A percentile compares a stretch with the other conserved stretches of the same genome.
Evolutionary conservation across 1,140 invertebrate species (phyloP).

Genomic region (Drusus annulatus): DNA sequence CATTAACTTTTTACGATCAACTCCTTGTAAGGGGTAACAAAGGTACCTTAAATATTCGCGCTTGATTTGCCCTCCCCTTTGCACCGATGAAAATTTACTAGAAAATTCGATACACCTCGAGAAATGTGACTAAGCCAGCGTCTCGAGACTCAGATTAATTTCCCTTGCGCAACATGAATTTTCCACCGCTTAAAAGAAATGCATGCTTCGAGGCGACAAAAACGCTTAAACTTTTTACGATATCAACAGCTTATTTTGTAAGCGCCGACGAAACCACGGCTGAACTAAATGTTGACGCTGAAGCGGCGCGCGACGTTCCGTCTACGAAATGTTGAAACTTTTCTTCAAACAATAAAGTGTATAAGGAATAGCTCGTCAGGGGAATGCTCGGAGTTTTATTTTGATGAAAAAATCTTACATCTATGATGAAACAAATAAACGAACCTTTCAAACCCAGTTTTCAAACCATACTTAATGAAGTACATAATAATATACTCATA

Average conservation of each 20-base stretch:
- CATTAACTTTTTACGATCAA: conserved; percentile 50
- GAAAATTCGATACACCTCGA: conserved; percentile 53
- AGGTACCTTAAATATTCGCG: conserved; percentile 37
- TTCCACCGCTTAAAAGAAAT: conserved; percentile 56
- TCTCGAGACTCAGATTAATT: conserved; percentile 56
- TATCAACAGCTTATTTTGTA: conserved; percentile 55
- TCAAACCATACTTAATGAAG: too few species aligned
- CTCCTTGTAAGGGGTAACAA: background rate
- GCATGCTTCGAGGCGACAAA: conserved; percentile 34
- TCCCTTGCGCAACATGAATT: conserved; percentile 58
- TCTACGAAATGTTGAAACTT: conserved; percentile 15
- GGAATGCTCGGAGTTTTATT: conserved; percentile 17
- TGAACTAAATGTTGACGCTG: conserved; percentile 34
- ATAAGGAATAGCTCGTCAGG: conserved; percentile 9
- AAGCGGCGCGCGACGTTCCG: background rate
- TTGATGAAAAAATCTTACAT: background rate
- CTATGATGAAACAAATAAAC: background rate
- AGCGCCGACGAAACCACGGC: conserved; percentile 16
- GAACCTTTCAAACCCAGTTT: background rate
- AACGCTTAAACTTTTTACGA: conserved; percentile 52
- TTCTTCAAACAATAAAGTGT: conserved; percentile 16
- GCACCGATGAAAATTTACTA: conserved; percentile 44
- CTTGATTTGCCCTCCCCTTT: conserved; percentile 35
- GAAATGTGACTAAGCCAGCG: conserved; percentile 16
- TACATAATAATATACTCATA: too few species aligned